phyloP scores from a whole-genome alignment of 2,888 invertebrate species.

The Plagiodera versicolora region DNA sequence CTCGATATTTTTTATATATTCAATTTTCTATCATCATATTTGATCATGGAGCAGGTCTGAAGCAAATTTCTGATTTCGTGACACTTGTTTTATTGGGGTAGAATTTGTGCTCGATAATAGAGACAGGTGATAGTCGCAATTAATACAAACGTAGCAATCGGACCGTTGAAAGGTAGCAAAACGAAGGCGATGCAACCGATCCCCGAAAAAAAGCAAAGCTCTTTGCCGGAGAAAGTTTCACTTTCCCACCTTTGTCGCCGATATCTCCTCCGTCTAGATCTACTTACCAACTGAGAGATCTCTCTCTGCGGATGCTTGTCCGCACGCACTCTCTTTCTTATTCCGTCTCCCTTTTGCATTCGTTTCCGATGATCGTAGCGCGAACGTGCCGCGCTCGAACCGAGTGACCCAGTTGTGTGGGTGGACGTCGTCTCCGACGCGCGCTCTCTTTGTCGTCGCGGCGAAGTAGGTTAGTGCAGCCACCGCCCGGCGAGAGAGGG shows the following conservation, averaged over 20 bases:
- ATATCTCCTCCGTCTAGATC: background rate
- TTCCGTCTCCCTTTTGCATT: background rate
- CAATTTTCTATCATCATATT: no score
- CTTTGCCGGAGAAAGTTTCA: background rate
- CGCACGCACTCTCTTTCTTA: background rate
- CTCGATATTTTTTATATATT: no score
- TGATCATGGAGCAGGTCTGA: no score
- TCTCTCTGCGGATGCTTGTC: background rate
- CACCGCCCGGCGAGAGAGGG: slow-evolving; percentile 30
- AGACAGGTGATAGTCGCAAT: no score
- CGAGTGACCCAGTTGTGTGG: slow-evolving; percentile 54
- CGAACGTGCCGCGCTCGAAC: slow-evolving; percentile 18
- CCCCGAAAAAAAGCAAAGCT: background rate
- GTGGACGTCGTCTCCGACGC: slow-evolving; percentile 43
- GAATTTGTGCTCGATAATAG: no score
- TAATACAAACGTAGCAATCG: background rate
- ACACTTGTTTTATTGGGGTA: no score
- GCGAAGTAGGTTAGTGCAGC: slow-evolving; percentile 54
- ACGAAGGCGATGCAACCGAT: background rate
- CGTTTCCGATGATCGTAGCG: background rate
- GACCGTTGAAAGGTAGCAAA: background rate
- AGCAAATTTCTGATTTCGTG: no score
- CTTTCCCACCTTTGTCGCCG: background rate
- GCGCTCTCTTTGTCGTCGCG: slow-evolving; percentile 37
- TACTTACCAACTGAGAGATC: background rate